These are phyloP conservation scores for Mastomys natalensis DNA, from an alignment of 2,113 vertebrate genomes.

Conservation along the genomic window DNA sequence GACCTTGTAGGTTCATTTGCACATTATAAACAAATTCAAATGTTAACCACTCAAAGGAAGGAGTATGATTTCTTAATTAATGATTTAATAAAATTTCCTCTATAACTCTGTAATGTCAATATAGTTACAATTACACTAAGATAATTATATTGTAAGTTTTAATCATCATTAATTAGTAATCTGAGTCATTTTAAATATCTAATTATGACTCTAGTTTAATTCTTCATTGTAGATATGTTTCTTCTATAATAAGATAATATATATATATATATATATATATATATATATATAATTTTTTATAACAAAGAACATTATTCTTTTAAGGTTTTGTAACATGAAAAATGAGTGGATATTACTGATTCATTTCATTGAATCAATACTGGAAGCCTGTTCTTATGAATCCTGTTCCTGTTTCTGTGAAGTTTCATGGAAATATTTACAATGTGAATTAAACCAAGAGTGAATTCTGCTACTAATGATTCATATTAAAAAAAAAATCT, in stretches of 20 bases:
- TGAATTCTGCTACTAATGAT: neutral
- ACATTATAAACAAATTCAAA: neutral
- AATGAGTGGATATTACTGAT: neutral
- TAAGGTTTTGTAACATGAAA: slow-evolving; percentile 37
- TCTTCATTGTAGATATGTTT: neutral
- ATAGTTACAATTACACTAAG: neutral
- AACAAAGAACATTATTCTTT: neutral
- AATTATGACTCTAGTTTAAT: neutral
- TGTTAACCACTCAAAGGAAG: neutral
- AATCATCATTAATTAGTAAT: neutral
- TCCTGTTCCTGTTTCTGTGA: neutral
- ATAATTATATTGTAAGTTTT: slow-evolving; percentile 10
- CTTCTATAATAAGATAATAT: neutral
- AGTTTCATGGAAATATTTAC: neutral
- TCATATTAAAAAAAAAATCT: neutral
- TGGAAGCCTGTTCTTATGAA: neutral
- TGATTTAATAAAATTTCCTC: neutral
- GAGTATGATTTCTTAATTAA: neutral
- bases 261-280: no score
- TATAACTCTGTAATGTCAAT: neutral
- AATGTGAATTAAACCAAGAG: neutral
- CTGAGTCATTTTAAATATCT: neutral
- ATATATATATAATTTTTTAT: neutral
- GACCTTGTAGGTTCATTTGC: neutral
- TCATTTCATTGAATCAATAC: neutral